phyloP scores from a whole-genome alignment of 2,113 vertebrate genomes.

The Cichladusa arquata region DNA sequence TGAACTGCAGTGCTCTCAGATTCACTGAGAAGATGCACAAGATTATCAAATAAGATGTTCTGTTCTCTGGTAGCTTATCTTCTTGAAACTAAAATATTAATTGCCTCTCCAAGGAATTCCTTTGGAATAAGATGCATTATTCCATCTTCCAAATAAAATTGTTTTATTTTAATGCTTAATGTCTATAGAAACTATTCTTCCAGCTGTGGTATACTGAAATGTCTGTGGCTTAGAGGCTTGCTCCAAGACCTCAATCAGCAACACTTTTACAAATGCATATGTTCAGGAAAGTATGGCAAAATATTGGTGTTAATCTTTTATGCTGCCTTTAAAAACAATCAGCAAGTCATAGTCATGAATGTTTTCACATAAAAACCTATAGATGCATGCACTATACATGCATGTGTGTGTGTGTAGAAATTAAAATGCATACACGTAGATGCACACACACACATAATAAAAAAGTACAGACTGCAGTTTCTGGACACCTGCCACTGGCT shows the following conservation, averaged over 20 bases:
- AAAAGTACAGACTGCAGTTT: not conserved
- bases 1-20: not conserved
- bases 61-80: not conserved
- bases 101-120: not conserved
- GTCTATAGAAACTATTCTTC: not conserved
- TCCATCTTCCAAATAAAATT: not conserved
- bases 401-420: not conserved
- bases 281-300: not conserved
- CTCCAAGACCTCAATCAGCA: not conserved
- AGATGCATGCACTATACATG: rapidly evolving
- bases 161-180: not conserved
- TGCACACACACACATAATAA: not conserved
- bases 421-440: not conserved
- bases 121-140: not conserved
- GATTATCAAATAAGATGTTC: not conserved
- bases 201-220: not conserved
- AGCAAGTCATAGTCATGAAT: not conserved
- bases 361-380: not conserved
- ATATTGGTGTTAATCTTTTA: not conserved
- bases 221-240: not conserved
- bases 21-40: not conserved
- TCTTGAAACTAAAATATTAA: not conserved
- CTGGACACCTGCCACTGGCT: not conserved
- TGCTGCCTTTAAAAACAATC: not conserved
- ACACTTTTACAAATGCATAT: not conserved